Evolutionary conservation across 2,113 vertebrate genomes (phyloP).

Genomic region (Myotis lucifugus): DNA sequence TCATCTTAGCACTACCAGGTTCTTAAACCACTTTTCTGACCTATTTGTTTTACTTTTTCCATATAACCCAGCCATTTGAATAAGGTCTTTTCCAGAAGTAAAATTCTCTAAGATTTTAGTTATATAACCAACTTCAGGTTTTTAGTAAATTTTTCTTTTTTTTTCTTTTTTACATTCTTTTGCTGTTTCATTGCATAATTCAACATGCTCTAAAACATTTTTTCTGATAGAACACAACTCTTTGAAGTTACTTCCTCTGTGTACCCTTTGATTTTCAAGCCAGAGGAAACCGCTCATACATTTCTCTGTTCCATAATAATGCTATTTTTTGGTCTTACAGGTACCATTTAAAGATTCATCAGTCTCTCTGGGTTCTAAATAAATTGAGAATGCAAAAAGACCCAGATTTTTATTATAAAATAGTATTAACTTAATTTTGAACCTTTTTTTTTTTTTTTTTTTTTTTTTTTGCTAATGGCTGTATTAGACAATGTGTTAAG

Average conservation of each 20-base stretch:
- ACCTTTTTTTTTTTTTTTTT: background rate
- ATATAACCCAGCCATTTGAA: background rate
- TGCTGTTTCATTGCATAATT: background rate
- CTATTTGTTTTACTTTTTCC: background rate
- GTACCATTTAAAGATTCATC: background rate
- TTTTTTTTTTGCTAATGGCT: background rate
- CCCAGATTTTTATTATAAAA: background rate
- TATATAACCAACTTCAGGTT: background rate
- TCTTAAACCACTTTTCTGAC: background rate
- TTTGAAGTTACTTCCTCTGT: background rate
- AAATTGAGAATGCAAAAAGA: constrained; percentile 13
- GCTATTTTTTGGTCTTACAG: background rate
- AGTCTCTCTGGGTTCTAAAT: background rate
- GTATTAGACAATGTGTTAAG: background rate
- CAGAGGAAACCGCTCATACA: background rate
- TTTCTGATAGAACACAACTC: background rate
- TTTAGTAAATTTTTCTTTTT: background rate
- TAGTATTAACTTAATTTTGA: constrained; percentile 26
- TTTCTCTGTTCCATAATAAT: background rate
- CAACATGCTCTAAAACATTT: background rate
- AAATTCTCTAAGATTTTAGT: constrained; percentile 43
- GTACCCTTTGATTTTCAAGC: background rate
- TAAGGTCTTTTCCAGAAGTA: constrained; percentile 21
- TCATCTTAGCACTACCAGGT: background rate
- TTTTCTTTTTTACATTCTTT: constrained; percentile 34